Conservation (phyloP, 2,888 invertebrate genomes). For the Therioaphis trifolii region DNA sequence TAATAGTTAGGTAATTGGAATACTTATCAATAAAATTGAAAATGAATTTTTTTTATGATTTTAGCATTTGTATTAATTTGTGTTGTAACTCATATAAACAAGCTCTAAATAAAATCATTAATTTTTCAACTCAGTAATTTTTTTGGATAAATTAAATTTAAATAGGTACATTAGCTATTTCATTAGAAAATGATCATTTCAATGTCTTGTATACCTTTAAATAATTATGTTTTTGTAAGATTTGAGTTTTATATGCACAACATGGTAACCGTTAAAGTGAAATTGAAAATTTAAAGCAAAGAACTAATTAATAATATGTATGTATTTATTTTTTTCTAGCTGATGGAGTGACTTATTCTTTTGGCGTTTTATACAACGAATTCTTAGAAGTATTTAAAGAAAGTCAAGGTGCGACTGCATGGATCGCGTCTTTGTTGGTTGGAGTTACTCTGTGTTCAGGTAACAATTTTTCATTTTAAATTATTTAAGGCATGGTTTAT, state of each 20-base stretch:
- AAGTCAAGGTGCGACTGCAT: constrained; percentile 87
- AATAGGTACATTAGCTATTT: too few relatives aligned
- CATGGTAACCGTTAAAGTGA: too few relatives aligned
- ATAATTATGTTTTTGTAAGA: not conserved
- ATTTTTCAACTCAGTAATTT: too few relatives aligned
- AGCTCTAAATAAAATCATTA: too few relatives aligned
- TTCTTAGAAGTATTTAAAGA: constrained; percentile 86
- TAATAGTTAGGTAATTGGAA: too few relatives aligned
- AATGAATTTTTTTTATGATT: too few relatives aligned
- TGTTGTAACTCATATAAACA: too few relatives aligned
- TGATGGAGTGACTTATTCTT: constrained; percentile 97
- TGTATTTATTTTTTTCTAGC: constrained; percentile 75
- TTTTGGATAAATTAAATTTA: too few relatives aligned
- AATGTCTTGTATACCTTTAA: not conserved
- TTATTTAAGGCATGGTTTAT: not conserved
- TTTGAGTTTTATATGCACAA: too few relatives aligned
- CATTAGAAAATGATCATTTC: not conserved
- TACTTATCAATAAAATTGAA: too few relatives aligned
- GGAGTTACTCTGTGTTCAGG: constrained; percentile 95
- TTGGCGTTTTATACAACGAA: constrained; percentile 92
- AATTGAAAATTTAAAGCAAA: not conserved
- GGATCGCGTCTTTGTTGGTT: constrained; percentile 93
- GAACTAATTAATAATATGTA: not conserved
- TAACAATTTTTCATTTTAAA: constrained; percentile 69
- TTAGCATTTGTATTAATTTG: too few relatives aligned